phyloP scores from a whole-genome alignment of 2,113 vertebrate genomes.

The Etheostoma spectabile region DNA sequence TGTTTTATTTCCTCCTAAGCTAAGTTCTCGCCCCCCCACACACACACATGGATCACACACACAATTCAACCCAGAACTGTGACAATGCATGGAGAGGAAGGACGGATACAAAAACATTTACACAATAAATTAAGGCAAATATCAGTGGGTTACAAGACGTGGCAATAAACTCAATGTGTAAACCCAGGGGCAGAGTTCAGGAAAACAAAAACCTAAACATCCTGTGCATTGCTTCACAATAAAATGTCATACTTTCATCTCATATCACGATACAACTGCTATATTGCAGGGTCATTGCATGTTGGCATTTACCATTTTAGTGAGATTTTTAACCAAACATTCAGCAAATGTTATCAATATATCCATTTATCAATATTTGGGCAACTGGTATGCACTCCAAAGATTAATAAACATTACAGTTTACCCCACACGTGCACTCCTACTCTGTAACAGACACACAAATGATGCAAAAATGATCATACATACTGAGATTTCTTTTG shows the following conservation, averaged over 20 bases:
- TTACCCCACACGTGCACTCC: neutral
- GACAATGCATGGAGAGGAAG: neutral
- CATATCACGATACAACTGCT: neutral
- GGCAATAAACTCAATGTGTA: neutral
- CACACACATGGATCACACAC: slow-evolving; percentile 23
- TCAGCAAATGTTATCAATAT: neutral
- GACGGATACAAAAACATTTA: slow-evolving; percentile 3
- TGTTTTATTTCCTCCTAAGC: slow-evolving; percentile 53
- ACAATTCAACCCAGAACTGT: slow-evolving; percentile 22
- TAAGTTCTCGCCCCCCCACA: neutral
- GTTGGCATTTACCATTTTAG: neutral
- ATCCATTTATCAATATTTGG: neutral
- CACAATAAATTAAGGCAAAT: slow-evolving; percentile 45
- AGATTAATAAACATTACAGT: neutral
- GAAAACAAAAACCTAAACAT: neutral
- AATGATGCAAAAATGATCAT: neutral
- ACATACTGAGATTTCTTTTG: neutral
- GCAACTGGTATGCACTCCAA: neutral
- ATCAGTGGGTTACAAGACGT: slow-evolving; percentile 4
- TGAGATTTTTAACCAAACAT: neutral
- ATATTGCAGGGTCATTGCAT: neutral
- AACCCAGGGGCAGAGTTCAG: neutral
- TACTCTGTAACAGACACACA: neutral
- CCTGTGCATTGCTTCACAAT: neutral
- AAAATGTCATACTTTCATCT: neutral